Evolutionary conservation across 1,140 invertebrate genomes (phyloP).

Genomic region (Drosophila ohnishii): DNA sequence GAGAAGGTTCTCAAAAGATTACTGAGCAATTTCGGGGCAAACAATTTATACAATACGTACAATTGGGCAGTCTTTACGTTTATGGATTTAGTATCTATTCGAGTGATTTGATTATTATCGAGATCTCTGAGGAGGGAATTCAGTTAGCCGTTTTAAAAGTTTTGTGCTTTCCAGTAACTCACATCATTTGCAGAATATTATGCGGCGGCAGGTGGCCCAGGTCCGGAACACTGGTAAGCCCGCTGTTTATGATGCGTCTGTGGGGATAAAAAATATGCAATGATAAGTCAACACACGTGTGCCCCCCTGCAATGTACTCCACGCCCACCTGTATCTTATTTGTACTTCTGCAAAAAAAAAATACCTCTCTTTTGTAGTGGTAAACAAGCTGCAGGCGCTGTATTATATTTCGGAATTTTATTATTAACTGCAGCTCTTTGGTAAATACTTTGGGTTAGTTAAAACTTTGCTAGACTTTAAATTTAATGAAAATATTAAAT

Average conservation of each 20-base stretch:
- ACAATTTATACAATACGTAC: slow-evolving; percentile 84
- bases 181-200: slow-evolving; percentile 85
- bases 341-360: not conserved
- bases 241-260: slow-evolving; percentile 85
- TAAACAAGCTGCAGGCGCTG: not conserved
- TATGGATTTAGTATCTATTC: slow-evolving; percentile 84
- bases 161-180: slow-evolving; percentile 71
- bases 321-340: too few species aligned
- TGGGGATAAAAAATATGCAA: not conserved
- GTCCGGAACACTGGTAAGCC: slow-evolving; percentile 84
- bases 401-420: not conserved
- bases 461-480: not conserved
- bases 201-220: slow-evolving; percentile 83
- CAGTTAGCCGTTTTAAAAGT: not conserved
- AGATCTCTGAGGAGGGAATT: slow-evolving; percentile 83
- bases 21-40: not conserved
- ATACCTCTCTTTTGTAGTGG: not conserved
- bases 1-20: not conserved
- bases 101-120: slow-evolving; percentile 85
- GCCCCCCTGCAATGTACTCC: too few species aligned
- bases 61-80: slow-evolving; percentile 85
- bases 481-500: not conserved
- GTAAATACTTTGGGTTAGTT: not conserved
- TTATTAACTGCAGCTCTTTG: not conserved
- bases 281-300: not conserved